Evolutionary conservation across 1,140 invertebrate genomes (phyloP).

Genomic region (Zaprionus lachaisei): DNA sequence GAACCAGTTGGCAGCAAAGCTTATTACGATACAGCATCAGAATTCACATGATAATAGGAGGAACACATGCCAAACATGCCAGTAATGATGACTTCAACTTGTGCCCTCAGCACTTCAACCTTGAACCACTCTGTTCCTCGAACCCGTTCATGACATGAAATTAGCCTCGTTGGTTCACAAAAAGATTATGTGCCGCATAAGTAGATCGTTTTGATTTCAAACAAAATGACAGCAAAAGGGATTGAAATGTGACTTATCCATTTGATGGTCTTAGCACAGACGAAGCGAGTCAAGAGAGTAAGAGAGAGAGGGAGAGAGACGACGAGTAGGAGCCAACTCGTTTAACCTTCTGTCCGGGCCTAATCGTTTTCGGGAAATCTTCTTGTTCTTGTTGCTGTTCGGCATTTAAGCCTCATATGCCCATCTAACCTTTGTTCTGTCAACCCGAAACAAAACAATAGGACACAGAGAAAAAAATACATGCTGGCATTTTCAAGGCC

Average conservation of each 20-base stretch:
- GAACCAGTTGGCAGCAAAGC: neutral
- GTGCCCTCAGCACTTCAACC: neutral
- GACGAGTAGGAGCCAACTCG: slow-evolving; percentile 15
- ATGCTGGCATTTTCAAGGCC: slow-evolving; percentile 36
- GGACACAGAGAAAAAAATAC: slow-evolving; percentile 12
- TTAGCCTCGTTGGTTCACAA: slow-evolving; percentile 1
- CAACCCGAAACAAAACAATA: slow-evolving; percentile 19
- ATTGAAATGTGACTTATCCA: slow-evolving; percentile 32
- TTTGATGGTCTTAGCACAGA: slow-evolving; percentile 9
- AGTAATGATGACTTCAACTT: neutral
- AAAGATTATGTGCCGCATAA: slow-evolving; percentile 21
- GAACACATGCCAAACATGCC: neutral
- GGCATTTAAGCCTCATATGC: slow-evolving; percentile 38
- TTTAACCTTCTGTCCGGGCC: slow-evolving; percentile 36
- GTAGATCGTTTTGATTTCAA: slow-evolving; percentile 30
- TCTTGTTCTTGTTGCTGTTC: slow-evolving; percentile 18
- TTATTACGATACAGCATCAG: neutral
- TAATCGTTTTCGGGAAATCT: slow-evolving; percentile 32
- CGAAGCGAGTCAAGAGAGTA: neutral
- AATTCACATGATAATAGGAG: neutral
- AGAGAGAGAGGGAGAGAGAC: neutral
- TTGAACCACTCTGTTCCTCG: slow-evolving; percentile 1
- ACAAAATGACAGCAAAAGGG: slow-evolving; percentile 29
- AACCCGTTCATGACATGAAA: slow-evolving; percentile 22
- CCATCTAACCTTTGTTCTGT: slow-evolving; percentile 27